A percentile compares a stretch with the other conserved stretches of the same genome.
Evolutionary conservation across 2,113 vertebrate species (phyloP).

Genomic region (Sorex fumeus): DNA sequence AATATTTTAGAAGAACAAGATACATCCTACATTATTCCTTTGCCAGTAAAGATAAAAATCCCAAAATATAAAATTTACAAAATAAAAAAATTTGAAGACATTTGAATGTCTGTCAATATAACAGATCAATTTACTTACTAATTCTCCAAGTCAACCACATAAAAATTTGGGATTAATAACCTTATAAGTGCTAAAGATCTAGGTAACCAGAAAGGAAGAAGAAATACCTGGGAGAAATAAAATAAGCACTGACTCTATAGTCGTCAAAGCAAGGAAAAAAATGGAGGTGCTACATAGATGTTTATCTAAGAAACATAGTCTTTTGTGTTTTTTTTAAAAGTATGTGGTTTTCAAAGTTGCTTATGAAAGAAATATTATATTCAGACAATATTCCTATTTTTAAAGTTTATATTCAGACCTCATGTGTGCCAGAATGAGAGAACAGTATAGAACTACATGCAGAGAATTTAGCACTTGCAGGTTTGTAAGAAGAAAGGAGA

Average conservation of each 20-base stretch:
- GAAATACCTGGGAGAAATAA: neutral
- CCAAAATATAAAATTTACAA: neutral
- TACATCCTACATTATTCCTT: neutral
- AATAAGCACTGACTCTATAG: neutral
- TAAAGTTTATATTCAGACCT: neutral
- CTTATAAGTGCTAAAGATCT: neutral
- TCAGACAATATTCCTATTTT: neutral
- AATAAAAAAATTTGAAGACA: neutral
- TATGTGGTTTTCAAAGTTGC: no score
- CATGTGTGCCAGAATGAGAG: neutral
- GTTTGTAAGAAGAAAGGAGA: no score
- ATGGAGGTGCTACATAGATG: neutral
- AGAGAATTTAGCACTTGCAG: neutral
- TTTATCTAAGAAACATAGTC: neutral
- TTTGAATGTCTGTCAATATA: neutral
- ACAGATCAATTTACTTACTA: neutral
- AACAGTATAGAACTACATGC: neutral
- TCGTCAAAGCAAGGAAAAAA: fast-evolving
- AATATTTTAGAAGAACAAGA: neutral
- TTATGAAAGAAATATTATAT: no score
- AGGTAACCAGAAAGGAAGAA: neutral
- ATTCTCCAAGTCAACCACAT: neutral
- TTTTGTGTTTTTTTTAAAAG: no score
- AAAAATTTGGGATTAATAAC: neutral
- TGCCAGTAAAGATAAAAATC: neutral